These are phyloP conservation scores for Sphaerophoria taeniata DNA, from an alignment of 2,888 invertebrate genomes.

Conservation along the genomic window DNA sequence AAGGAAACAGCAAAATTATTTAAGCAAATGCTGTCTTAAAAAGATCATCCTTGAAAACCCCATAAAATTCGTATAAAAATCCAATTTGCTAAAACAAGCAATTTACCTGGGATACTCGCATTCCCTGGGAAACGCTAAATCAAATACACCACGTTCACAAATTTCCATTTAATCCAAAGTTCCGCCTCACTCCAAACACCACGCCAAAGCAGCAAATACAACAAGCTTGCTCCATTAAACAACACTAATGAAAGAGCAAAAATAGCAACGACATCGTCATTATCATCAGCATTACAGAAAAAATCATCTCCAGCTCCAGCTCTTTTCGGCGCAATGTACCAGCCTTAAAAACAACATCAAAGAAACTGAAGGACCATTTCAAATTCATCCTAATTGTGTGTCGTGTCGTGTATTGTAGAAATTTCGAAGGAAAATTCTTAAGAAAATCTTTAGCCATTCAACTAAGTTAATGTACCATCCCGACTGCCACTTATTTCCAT, in stretches of 20 bases:
- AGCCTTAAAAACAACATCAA: conserved; percentile 3
- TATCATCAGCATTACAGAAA: background rate
- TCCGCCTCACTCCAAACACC: background rate
- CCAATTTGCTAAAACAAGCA: too few species aligned
- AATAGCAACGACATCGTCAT: background rate
- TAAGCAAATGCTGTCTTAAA: too few species aligned
- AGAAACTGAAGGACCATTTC: conserved; percentile 29
- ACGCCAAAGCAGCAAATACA: background rate
- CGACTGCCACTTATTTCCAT: conserved; percentile 30
- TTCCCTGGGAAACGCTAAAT: too few species aligned
- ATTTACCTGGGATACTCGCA: too few species aligned
- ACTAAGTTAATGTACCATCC: conserved; percentile 22
- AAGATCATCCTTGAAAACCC: too few species aligned
- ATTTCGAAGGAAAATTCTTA: conserved; percentile 22
- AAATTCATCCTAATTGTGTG: conserved; percentile 54
- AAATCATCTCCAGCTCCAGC: background rate
- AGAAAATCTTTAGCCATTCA: conserved; percentile 41
- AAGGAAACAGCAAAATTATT: too few species aligned
- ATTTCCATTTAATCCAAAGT: background rate
- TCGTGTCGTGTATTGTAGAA: conserved; percentile 4
- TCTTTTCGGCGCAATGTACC: background rate
- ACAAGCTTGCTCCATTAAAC: conserved; percentile 11
- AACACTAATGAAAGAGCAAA: conserved; percentile 28
- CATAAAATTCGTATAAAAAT: too few species aligned
- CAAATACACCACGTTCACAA: too few species aligned